Evolutionary conservation across 2,797 vertebrate genomes (phyloP), one percentile per base, ranked within the genome.

Genomic region (Micromesistius poutassou): DNA sequence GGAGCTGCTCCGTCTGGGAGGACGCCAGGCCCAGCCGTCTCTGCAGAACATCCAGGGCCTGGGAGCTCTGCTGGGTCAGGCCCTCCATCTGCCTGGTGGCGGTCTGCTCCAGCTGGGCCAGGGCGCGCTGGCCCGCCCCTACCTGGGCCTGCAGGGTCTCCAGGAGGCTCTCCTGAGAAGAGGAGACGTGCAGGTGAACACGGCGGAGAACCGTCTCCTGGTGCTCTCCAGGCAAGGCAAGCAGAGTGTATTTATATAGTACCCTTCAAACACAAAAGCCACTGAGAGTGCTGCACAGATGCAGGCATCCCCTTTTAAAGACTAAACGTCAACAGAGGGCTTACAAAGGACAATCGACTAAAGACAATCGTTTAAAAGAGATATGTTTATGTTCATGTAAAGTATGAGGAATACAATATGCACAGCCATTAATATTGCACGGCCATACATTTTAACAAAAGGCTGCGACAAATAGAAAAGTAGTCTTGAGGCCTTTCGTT

Each of bases 1-100:
- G 88, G 78, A 98, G 94, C 79, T 98, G 95, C 74, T 96, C 93
- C 81, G 94, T 89, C 90, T 95, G 96, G 33, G 92, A 90, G 88
- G 76, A 92, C 75, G 93, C 87, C 25, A 93, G 87, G 30, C 90
- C 76, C 70, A 97, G 81, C 79, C 95, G 93, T 83, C 91, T 95
- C 90, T 96, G 95, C 33, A 96, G 81, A 22, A 78, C 83, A 82
- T 96, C 95, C 82, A 97, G 90, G 38, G 93, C 93, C 74, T 93
- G 92, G 55, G 93, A 92, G 84, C 93, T 97, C 88, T 96, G 94
- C 86, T 94, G 89, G 80, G 95, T 94, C 88, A 98, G 91, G 40
- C 85, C 91, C 79, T 94, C 93, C 85, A 97, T 94, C 84, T 97
- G 95, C 30, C 94, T 91, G 71, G 92, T 94, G 42, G 96, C 94